Evolutionary conservation across 2,888 invertebrate species (phyloP).

Genomic region (Hedychridium roseum): DNA sequence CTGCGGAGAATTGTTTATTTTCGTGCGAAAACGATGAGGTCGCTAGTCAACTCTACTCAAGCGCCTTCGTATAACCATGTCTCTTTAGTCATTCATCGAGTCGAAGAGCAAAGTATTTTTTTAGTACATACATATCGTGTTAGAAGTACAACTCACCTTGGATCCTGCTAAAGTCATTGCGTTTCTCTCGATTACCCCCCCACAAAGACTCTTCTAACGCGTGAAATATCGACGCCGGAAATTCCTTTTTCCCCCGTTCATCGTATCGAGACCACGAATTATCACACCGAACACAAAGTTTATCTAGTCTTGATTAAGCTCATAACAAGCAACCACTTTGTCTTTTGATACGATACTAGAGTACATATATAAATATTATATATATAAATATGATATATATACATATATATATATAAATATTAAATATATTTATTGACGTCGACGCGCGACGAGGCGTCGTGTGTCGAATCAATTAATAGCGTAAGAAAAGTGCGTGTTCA

Average conservation of each 20-base stretch:
- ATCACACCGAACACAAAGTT: slow-evolving; percentile 17
- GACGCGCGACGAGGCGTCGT: too few relatives aligned
- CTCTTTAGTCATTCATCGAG: slow-evolving; percentile 28
- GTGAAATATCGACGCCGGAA: slow-evolving; percentile 12
- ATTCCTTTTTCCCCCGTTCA: slow-evolving; percentile 22
- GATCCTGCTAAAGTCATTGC: slow-evolving; percentile 18
- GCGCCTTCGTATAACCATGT: slow-evolving; percentile 30
- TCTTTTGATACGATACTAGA: slow-evolving; percentile 42
- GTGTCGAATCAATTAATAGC: slow-evolving; percentile 41
- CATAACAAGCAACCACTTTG: slow-evolving; percentile 28
- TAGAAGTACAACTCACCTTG: slow-evolving; percentile 45
- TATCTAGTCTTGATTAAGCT: slow-evolving; percentile 25
- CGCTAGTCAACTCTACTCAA: slow-evolving; percentile 25
- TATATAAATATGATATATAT: slow-evolving; percentile 16
- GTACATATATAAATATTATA: slow-evolving; percentile 14
- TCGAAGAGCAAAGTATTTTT: slow-evolving; percentile 47
- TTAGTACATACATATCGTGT: slow-evolving; percentile 55
- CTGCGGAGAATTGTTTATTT: too few relatives aligned
- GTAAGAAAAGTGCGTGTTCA: slow-evolving; percentile 48
- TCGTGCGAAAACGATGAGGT: neutral
- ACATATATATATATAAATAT: slow-evolving; percentile 18
- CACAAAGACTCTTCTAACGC: slow-evolving; percentile 14
- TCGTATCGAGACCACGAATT: slow-evolving; percentile 17
- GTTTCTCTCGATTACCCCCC: slow-evolving; percentile 21
- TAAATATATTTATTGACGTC: neutral